A percentile compares a stretch with the other conserved stretches of the same genome.
Evolutionary conservation across 2,888 invertebrate species (phyloP).

Genomic region (Spicauda simplicius): DNA sequence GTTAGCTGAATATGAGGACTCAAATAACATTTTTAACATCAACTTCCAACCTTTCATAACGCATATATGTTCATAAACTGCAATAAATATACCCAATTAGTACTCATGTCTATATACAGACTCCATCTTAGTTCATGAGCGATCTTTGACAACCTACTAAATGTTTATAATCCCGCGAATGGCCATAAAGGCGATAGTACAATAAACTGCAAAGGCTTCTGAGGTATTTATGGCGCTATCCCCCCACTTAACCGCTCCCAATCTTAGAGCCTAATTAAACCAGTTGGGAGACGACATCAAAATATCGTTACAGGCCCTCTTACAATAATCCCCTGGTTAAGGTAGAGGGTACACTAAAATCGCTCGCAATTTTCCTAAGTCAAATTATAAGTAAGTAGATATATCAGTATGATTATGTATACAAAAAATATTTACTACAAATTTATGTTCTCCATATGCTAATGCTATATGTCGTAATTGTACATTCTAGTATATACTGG

Average conservation of each 20-base stretch:
- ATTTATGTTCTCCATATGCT: too few species aligned
- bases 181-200: conserved; percentile 34
- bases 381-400: too few species aligned
- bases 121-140: neutral
- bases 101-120: neutral
- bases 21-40: too few species aligned
- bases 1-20: too few species aligned
- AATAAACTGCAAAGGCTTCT: conserved; percentile 42
- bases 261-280: conserved; percentile 50
- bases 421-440: too few species aligned
- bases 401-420: too few species aligned
- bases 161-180: conserved; percentile 26
- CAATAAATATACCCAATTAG: too few species aligned
- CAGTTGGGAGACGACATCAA: conserved; percentile 52
- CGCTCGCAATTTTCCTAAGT: too few species aligned
- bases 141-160: conserved; percentile 32
- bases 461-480: too few species aligned
- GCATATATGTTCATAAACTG: neutral
- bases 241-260: conserved; percentile 25
- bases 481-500: too few species aligned
- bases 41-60: too few species aligned
- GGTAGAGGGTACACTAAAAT: neutral
- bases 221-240: conserved; percentile 47
- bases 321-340: conserved; percentile 39
- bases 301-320: conserved; percentile 50